Evolutionary conservation across 2,113 vertebrate genomes (phyloP).

Genomic region (Nipponia nippon): DNA sequence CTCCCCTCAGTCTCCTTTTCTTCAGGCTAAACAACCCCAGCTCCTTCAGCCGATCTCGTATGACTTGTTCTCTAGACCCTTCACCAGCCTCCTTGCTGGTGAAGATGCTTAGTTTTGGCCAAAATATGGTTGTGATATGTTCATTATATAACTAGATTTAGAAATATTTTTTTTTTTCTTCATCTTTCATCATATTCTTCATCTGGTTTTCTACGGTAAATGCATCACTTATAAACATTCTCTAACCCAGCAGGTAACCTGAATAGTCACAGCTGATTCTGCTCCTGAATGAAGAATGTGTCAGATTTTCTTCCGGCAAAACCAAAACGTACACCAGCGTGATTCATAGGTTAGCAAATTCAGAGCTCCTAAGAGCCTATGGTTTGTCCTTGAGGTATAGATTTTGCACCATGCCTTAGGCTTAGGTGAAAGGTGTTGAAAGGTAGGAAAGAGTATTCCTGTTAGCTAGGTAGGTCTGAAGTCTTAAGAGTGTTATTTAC

Average conservation of each 20-base stretch:
- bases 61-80: too few species aligned
- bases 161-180: not conserved
- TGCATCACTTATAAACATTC: not conserved
- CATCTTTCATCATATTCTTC: not conserved
- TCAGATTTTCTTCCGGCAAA: not conserved
- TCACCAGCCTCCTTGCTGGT: too few species aligned
- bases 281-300: not conserved
- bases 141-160: not conserved
- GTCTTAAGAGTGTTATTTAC: not conserved
- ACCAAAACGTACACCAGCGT: not conserved
- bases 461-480: not conserved
- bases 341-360: not conserved
- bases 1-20: too few species aligned
- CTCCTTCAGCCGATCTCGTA: too few species aligned
- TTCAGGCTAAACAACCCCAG: too few species aligned
- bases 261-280: not conserved
- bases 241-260: not conserved
- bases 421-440: not conserved
- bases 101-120: not conserved
- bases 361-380: not conserved
- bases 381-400: not conserved
- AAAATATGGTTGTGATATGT: not conserved
- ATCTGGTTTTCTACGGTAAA: not conserved
- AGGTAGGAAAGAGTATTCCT: not conserved
- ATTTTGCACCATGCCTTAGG: not conserved